Evolutionary conservation across 1,140 invertebrate genomes (phyloP), one percentile per base, ranked within the genome.

Genomic region (Brachionus calyciflorus): DNA sequence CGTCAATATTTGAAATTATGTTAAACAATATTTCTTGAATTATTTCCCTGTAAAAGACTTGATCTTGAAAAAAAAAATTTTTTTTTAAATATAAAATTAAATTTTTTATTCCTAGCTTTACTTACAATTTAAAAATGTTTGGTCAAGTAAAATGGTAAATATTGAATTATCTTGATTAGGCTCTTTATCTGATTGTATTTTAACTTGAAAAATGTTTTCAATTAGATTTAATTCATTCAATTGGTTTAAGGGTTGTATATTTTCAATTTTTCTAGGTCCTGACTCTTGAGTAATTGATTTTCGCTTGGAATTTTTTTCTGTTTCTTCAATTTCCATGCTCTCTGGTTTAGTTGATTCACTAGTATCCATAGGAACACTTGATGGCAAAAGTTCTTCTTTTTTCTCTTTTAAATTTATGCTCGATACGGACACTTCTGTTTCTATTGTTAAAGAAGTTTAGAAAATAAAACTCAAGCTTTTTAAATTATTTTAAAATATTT

Each of bases 171-270:
- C 21, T 19, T 12, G 3, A 24, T 21, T 65, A 10, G 33, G 2
- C 2, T 40, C 12, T 17, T 17, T 17, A 19, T 40, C 21, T 65
- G 60, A 28, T 44, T 44, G 17, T 41, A 65, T 44, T 44, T 65
- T 65, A 24, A 65, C 60, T 65, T 65, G 60, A 44, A 65, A 65
- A 44, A 65, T 65, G 4, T 37, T 26, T 65, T 65, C 60, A 44
- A 65, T 65, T 73, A 55, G n/a, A 40, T 51, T 12, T 12, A 73
- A 21, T 14, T 51, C 69, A 26, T 73, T 73, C n/a, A 53, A 14
- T 19, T 21, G 28, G 24, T 49, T 73, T 37, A 49, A 1, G 24
- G 44, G 44, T 30, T 26, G 28, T 19, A 49, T 21, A 41, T 55
- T 73, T 51, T 17, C 69, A 55, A 9, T 55, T 33, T 55, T 49